Evolutionary conservation across 2,113 vertebrate genomes (phyloP).

Genomic region (Myiozetetes cayanensis): DNA sequence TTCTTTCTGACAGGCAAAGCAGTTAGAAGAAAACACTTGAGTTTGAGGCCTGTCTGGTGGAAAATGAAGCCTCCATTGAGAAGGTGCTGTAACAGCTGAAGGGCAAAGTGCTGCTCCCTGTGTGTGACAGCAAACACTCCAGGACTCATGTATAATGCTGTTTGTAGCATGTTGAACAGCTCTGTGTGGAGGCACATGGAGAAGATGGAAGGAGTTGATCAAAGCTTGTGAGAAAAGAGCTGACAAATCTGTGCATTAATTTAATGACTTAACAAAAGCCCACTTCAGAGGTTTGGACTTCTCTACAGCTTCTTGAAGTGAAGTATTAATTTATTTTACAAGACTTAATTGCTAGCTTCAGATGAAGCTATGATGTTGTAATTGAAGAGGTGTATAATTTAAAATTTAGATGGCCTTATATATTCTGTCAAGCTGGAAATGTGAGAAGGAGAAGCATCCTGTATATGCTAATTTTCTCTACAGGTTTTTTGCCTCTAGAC

Average conservation of each 20-base stretch:
- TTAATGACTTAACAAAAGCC: background rate
- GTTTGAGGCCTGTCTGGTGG: background rate
- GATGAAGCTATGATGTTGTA: background rate
- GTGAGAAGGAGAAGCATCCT: background rate
- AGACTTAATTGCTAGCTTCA: background rate
- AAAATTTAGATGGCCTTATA: background rate
- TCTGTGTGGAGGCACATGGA: background rate
- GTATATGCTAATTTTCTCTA: background rate
- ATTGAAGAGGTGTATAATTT: background rate
- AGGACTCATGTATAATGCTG: background rate
- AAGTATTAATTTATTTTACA: constrained; percentile 16
- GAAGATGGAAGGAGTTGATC: background rate
- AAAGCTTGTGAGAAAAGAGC: background rate
- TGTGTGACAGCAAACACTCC: background rate
- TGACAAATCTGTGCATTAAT: background rate
- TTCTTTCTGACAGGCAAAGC: constrained; percentile 26
- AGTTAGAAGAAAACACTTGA: constrained; percentile 7
- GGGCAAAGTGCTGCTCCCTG: background rate
- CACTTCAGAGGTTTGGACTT: background rate
- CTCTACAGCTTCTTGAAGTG: background rate
- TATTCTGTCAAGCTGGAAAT: background rate
- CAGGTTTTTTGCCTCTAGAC: background rate
- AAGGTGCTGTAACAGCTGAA: background rate
- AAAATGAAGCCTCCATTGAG: background rate
- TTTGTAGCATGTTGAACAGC: background rate